A percentile compares a stretch with the other conserved stretches of the same genome.
phyloP scores from a whole-genome alignment of 2,113 vertebrate species.

The Ailurus styani region DNA sequence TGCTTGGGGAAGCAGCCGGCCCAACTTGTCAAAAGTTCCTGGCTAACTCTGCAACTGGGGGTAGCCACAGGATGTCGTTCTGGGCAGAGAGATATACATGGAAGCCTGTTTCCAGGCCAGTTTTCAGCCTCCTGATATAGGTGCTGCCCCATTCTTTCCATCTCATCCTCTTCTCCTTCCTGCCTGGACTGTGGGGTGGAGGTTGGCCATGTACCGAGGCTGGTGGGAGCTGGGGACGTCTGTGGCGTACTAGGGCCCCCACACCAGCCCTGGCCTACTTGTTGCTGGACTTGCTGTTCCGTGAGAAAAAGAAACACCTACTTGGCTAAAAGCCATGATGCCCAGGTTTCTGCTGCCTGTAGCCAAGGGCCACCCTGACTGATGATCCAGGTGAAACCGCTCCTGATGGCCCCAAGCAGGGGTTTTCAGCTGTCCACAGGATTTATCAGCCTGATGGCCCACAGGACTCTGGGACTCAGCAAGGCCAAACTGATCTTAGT shows the following conservation, averaged over 20 bases:
- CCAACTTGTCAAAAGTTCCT: background rate
- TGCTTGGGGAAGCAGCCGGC: background rate
- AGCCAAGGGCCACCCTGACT: background rate
- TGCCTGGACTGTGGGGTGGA: background rate
- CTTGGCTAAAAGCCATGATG: background rate
- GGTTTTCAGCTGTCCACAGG: background rate
- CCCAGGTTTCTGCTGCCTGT: background rate
- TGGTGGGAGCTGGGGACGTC: background rate
- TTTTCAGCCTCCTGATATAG: background rate
- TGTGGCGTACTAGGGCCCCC: background rate
- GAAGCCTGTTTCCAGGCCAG: background rate
- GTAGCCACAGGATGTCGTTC: background rate
- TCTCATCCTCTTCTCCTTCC: background rate
- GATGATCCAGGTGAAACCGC: background rate
- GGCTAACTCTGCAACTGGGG: background rate
- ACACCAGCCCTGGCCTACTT: background rate
- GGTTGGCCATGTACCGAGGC: background rate
- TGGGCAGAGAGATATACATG: background rate
- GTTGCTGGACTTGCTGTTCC: background rate
- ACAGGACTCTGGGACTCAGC: background rate
- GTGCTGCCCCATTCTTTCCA: background rate
- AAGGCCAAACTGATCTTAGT: background rate
- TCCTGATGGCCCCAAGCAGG: background rate
- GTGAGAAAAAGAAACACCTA: background rate
- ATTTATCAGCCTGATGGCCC: background rate